Conservation (phyloP, 2,888 invertebrate species). For the Clunio marinus region DNA sequence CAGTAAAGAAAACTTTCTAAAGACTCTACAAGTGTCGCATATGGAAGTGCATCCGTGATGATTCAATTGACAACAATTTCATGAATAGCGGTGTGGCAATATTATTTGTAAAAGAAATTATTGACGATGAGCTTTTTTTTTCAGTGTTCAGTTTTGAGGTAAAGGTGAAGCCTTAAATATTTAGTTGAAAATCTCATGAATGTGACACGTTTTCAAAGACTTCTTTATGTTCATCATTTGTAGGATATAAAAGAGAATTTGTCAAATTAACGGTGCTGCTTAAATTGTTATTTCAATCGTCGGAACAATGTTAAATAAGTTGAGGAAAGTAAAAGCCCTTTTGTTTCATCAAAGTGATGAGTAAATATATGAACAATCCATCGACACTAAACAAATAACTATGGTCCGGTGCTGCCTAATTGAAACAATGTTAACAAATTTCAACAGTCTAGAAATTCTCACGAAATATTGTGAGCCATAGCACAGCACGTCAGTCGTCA, state of each 20-base stretch:
- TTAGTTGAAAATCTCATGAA: too few species aligned
- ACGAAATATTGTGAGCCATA: neutral
- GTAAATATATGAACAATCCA: neutral
- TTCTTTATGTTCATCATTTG: too few species aligned
- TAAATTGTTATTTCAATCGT: too few species aligned
- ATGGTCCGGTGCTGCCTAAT: neutral
- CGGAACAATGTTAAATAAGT: too few species aligned
- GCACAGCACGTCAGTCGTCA: neutral
- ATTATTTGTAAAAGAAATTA: too few species aligned
- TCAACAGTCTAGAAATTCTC: slow-evolving; percentile 24
- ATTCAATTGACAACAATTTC: slow-evolving; percentile 31
- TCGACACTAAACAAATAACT: neutral
- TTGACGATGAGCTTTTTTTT: too few species aligned
- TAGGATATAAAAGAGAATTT: too few species aligned
- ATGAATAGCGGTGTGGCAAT: neutral
- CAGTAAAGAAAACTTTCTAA: slow-evolving; percentile 31
- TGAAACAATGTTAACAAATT: slow-evolving; percentile 13
- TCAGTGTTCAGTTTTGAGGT: too few species aligned
- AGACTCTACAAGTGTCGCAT: slow-evolving; percentile 26
- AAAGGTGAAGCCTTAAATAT: too few species aligned
- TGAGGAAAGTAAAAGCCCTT: slow-evolving; percentile 30
- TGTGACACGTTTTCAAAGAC: too few species aligned
- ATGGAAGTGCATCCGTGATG: slow-evolving; percentile 38
- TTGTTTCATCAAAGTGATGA: slow-evolving; percentile 14
- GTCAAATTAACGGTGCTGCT: too few species aligned